phyloP scores from a whole-genome alignment of 2,888 invertebrate genomes.

The Cordilura impudica region DNA sequence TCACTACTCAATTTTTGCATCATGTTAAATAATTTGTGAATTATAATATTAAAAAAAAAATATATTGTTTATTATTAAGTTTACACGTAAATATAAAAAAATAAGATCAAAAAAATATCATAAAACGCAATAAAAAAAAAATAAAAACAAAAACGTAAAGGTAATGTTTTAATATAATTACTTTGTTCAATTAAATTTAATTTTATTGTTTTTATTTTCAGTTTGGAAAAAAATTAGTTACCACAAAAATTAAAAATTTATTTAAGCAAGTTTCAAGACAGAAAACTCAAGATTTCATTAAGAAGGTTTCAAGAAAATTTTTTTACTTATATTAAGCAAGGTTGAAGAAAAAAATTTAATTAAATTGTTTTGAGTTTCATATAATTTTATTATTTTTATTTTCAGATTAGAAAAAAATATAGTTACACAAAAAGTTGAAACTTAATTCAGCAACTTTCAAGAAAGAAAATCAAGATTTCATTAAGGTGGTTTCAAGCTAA shows the following conservation, averaged over 20 bases:
- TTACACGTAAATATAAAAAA: slow-evolving; percentile 24
- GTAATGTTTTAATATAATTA: neutral
- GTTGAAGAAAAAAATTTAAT: too few species aligned
- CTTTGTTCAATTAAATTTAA: neutral
- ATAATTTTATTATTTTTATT: too few species aligned
- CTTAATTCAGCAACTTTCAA: too few species aligned
- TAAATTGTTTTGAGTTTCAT: too few species aligned
- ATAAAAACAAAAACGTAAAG: slow-evolving; percentile 11
- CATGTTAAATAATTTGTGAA: slow-evolving; percentile 25
- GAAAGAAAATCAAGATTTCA: too few species aligned
- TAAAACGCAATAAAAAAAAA: neutral
- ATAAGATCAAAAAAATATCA: slow-evolving; percentile 4
- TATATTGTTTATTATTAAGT: slow-evolving; percentile 50
- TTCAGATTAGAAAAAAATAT: too few species aligned
- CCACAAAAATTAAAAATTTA: neutral
- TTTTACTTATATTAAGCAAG: too few species aligned
- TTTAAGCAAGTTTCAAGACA: neutral
- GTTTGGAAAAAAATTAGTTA: neutral
- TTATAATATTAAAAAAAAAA: slow-evolving; percentile 10
- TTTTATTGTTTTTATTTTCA: neutral
- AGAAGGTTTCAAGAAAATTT: too few species aligned
- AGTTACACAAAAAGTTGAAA: too few species aligned
- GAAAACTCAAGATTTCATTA: neutral
- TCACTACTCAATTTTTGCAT: slow-evolving; percentile 6
- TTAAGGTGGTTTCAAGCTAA: too few species aligned